These are phyloP conservation scores for Mactra quadrangularis DNA, from an alignment of 1,140 invertebrate genomes.

Conservation along the genomic window DNA sequence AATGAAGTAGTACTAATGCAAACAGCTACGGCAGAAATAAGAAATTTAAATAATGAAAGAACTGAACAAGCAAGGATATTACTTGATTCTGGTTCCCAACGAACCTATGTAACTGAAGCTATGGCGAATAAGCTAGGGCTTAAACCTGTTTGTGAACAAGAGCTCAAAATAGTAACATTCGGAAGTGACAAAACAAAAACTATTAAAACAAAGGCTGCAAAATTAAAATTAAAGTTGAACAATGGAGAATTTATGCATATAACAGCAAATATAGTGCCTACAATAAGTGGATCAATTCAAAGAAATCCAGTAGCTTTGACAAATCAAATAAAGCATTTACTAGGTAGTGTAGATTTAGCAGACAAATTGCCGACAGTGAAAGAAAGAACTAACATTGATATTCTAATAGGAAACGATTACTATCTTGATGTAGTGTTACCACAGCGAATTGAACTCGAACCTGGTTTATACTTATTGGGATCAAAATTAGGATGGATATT, in stretches of 20 bases:
- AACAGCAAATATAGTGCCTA: conserved; percentile 33
- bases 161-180: conserved; percentile 55
- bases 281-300: conserved; percentile 20
- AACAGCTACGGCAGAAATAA: conserved; percentile 23
- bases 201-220: conserved; percentile 48
- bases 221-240: conserved; percentile 32
- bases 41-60: not conserved
- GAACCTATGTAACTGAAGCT: conserved; percentile 53
- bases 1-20: conserved; percentile 60
- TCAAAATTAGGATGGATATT: conserved; percentile 4
- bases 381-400: not conserved
- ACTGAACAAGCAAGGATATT: conserved; percentile 26
- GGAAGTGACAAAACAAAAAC: conserved; percentile 49
- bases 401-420: conserved; percentile 24
- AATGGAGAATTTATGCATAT: conserved; percentile 8
- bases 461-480: conserved; percentile 2
- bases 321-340: not conserved
- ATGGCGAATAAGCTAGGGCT: conserved; percentile 40
- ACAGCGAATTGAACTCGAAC: conserved; percentile 35
- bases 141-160: conserved; percentile 24
- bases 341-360: conserved; percentile 5
- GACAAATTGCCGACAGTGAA: not conserved
- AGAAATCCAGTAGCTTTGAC: conserved; percentile 10
- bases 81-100: conserved; percentile 59
- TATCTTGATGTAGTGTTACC: conserved; percentile 42